phyloP scores from a whole-genome alignment of 2,888 invertebrate genomes.

The Amblyjoppa fuscipennis region DNA sequence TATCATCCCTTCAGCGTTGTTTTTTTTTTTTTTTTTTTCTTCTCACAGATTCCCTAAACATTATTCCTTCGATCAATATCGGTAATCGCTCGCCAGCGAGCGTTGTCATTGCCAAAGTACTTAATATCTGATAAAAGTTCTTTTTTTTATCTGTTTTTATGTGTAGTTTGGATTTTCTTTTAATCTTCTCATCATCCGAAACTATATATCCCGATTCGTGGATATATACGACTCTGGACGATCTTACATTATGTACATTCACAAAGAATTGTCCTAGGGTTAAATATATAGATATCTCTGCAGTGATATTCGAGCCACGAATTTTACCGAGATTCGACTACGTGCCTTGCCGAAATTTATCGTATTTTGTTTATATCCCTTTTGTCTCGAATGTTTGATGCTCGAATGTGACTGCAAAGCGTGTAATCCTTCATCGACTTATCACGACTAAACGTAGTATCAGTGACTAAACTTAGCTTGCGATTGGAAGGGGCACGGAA shows the following conservation, averaged over 20 bases:
- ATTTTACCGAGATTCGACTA: slow-evolving; percentile 15
- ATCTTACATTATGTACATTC: slow-evolving; percentile 66
- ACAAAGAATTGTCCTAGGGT: slow-evolving; percentile 58
- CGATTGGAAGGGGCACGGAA: slow-evolving; percentile 60
- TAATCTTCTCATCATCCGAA: slow-evolving; percentile 25
- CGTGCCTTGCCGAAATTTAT: slow-evolving; percentile 3
- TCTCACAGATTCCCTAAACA: slow-evolving; percentile 54
- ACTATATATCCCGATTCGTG: slow-evolving; percentile 36
- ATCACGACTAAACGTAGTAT: slow-evolving; percentile 55
- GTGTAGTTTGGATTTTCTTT: slow-evolving; percentile 52
- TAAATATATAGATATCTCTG: slow-evolving; percentile 63
- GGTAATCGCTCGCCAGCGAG: slow-evolving; percentile 84
- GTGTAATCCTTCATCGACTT: slow-evolving; percentile 50
- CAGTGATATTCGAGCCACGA: slow-evolving; percentile 47
- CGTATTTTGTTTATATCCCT: slow-evolving; percentile 6
- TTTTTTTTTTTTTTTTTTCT: slow-evolving; percentile 60
- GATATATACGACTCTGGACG: slow-evolving; percentile 45
- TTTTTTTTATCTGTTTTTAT: slow-evolving; percentile 68
- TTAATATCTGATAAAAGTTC: slow-evolving; percentile 76
- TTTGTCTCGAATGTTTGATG: slow-evolving; percentile 2
- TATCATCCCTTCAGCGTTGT: slow-evolving; percentile 58
- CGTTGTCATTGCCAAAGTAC: slow-evolving; percentile 75
- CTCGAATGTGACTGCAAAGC: slow-evolving; percentile 54
- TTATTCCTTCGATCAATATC: slow-evolving; percentile 73
- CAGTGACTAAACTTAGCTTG: slow-evolving; percentile 57